A percentile compares a stretch with the other conserved stretches of the same genome.
These are phyloP conservation scores for Protonibea diacanthus DNA, from an alignment of 2,797 vertebrate genomes.

Conservation along the genomic window DNA sequence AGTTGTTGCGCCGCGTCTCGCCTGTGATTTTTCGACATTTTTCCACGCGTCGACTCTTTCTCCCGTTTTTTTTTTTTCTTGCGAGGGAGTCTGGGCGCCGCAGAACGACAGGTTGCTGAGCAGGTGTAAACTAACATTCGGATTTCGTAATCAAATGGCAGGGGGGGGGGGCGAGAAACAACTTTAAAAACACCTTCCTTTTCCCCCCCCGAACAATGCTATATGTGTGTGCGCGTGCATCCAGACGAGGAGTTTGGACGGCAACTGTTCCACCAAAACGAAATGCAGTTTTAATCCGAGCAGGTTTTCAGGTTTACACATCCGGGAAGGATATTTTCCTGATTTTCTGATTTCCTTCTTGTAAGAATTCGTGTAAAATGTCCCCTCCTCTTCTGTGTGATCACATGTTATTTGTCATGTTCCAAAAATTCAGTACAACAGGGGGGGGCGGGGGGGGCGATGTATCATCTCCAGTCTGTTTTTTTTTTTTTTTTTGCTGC, in stretches of 20 bases:
- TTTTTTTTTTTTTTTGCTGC: constrained; percentile 33
- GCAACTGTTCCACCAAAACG: constrained; percentile 26
- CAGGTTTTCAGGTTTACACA: background rate
- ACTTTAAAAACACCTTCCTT: constrained; percentile 56
- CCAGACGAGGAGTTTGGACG: constrained; percentile 10
- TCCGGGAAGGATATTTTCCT: background rate
- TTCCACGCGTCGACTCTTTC: constrained; percentile 73
- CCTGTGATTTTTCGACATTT: constrained; percentile 71
- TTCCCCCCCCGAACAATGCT: constrained; percentile 50
- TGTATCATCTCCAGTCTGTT: constrained; percentile 18
- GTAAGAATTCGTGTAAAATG: background rate
- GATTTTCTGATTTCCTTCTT: background rate
- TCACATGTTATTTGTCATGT: background rate
- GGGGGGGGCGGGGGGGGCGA: too few relatives aligned
- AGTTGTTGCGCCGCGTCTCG: constrained; percentile 67
- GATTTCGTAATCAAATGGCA: constrained; percentile 73
- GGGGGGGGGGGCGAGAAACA: constrained; percentile 36
- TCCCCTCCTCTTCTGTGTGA: background rate
- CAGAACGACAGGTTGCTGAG: constrained; percentile 81
- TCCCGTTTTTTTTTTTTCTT: constrained; percentile 60
- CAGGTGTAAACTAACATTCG: constrained; percentile 82
- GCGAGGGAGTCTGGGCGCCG: constrained; percentile 72
- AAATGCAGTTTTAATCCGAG: constrained; percentile 14
- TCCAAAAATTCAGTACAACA: background rate
- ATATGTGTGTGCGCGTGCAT: constrained; percentile 32